Percentiles rank a stretch among this genome's conserved stretches.
Conservation (phyloP, 2,797 vertebrate genomes). For the Schizopygopsis malacanthus region DNA sequence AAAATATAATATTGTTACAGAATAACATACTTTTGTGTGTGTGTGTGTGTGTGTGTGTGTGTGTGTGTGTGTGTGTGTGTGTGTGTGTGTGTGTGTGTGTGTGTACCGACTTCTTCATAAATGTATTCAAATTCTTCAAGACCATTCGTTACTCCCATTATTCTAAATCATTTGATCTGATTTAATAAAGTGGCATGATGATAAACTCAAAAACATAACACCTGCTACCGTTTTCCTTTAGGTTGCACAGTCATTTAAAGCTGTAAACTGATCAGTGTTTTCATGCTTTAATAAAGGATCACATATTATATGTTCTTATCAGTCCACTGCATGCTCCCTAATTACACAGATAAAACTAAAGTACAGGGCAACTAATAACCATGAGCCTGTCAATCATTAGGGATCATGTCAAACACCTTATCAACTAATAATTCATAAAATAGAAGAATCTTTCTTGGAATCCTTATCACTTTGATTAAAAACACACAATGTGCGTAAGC, state of each 20-base stretch:
- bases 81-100: neutral
- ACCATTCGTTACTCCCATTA: neutral
- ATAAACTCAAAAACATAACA: neutral
- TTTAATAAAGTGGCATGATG: neutral
- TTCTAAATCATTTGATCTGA: neutral
- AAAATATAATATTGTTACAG: too few relatives aligned
- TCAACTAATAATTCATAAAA: constrained; percentile 20
- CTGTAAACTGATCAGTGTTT: constrained; percentile 5
- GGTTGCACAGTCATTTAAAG: neutral
- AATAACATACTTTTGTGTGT: neutral
- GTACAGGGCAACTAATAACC: neutral
- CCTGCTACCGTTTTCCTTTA: neutral
- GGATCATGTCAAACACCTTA: constrained; percentile 19
- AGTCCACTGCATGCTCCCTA: constrained; percentile 1
- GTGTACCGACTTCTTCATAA: too few relatives aligned
- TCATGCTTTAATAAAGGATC: constrained; percentile 7
- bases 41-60: neutral
- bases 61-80: neutral
- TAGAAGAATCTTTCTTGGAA: neutral
- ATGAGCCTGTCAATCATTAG: constrained; percentile 17
- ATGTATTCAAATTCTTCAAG: neutral
- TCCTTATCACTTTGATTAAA: constrained; percentile 49
- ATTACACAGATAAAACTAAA: constrained; percentile 37
- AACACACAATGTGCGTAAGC: constrained; percentile 9
- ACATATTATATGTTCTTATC: constrained; percentile 26